phyloP scores from a whole-genome alignment of 2,113 vertebrate genomes.

The Tylochromis polylepis region DNA sequence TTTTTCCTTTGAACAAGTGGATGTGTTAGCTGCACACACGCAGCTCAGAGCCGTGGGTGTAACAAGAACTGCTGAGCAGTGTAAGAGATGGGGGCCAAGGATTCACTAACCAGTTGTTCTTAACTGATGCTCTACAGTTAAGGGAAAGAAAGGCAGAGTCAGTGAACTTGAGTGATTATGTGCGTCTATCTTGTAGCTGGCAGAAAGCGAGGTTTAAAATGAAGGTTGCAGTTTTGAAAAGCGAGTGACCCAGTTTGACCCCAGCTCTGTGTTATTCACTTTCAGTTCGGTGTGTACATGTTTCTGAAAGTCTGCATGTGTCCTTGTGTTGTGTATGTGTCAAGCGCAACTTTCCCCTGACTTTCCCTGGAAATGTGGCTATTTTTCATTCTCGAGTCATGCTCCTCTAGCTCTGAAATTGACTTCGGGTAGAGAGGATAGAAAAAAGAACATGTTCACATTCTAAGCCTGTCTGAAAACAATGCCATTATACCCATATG shows the following conservation, averaged over 20 bases:
- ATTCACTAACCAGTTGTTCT: slow-evolving; percentile 29
- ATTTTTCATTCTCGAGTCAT: slow-evolving; percentile 11
- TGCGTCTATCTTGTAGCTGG: neutral
- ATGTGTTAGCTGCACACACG: slow-evolving; percentile 14
- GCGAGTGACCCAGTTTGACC: slow-evolving; percentile 6
- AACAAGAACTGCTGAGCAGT: slow-evolving; percentile 21
- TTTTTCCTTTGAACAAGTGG: slow-evolving; percentile 13
- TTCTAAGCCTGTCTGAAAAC: neutral
- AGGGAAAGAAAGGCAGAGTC: slow-evolving; percentile 24
- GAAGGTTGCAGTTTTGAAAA: slow-evolving; percentile 13
- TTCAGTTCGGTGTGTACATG: neutral
- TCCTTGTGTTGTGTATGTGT: neutral
- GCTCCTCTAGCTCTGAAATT: slow-evolving; percentile 7
- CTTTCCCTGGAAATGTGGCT: neutral
- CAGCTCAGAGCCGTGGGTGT: neutral
- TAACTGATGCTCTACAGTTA: slow-evolving; percentile 5
- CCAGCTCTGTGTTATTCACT: neutral
- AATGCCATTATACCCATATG: neutral
- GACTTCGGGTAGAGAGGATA: neutral
- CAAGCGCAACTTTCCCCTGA: slow-evolving; percentile 25
- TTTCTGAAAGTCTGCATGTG: neutral
- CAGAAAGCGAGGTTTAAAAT: neutral
- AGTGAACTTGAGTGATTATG: slow-evolving; percentile 32
- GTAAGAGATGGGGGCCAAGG: slow-evolving; percentile 20
- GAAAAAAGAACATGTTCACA: neutral